Base-by-base conservation (phyloP, 2,888 invertebrate species). In the Muschampia plurimacula region DNA sequence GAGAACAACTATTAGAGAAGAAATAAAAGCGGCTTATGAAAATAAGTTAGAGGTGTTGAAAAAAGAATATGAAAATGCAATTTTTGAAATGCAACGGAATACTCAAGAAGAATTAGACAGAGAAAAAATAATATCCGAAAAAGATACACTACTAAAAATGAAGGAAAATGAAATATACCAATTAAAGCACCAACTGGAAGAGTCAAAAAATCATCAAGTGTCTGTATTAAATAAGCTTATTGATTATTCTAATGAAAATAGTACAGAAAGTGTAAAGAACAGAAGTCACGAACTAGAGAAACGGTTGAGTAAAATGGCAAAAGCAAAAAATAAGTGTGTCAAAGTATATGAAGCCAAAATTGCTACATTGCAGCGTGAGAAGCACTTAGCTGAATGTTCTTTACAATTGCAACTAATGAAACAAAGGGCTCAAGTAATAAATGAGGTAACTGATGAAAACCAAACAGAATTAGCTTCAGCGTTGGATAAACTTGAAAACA, bases 401-500 rank as follows among this genome's bases (percentile, higher is more conserved):
- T 77, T 92, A 46, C 92, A 92, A 69, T 83, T 93, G 0, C 91
- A 93, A 77, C 77, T 93, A 52, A 84, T 89, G 1, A 86, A 85
- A 73, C 93, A 93, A 74, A 85, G 91, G 75, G 84, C 91, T 67
- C 89, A 92, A 78, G 80, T 92, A 2, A 80, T 90, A 1, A 85
- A 83, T 75, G 92, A 92, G 76, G 77, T 87, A 22, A 81, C 86
- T 2, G 86, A 87, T 60, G 90, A 93, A 76, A 88, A 85, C 76
- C 89, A 91, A 81, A 74, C 78, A 4, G 92, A 93, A 77, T 72
- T 92, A 8, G 82, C 76, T n/a, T 76, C 81, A 46, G 85, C 89
- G 10, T 75, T 93, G 7, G 88, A 89, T 28, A 93, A 92, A 81
- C 81, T 94, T 36, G 93, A 94, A 80, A 80, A 75, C 32, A 93